phyloP scores from a whole-genome alignment of 2,113 vertebrate genomes.

The Theropithecus gelada region DNA sequence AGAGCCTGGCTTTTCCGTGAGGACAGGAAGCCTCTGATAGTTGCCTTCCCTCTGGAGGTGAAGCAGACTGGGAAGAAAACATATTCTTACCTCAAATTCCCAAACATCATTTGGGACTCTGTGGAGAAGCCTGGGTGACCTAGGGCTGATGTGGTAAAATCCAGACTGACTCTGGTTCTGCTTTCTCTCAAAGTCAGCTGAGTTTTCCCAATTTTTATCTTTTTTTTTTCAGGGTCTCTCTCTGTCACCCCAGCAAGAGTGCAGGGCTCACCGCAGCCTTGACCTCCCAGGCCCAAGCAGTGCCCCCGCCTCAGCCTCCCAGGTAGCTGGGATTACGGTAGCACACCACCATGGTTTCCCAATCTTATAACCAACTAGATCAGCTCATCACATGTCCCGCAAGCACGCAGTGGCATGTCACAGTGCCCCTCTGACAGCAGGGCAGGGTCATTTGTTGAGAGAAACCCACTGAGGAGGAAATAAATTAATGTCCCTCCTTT shows the following conservation, averaged over 20 bases:
- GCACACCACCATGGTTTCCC: background rate
- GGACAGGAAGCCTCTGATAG: rapidly evolving
- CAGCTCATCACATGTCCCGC: background rate
- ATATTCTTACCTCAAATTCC: background rate
- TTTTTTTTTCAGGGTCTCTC: no score
- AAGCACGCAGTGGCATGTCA: background rate
- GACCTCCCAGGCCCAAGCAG: no score
- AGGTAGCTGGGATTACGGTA: no score
- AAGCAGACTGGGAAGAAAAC: background rate
- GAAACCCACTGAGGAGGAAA: background rate
- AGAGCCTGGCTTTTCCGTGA: background rate
- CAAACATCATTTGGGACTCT: background rate
- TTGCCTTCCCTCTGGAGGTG: background rate
- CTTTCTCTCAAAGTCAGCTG: background rate
- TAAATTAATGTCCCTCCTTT: background rate
- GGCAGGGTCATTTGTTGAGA: background rate
- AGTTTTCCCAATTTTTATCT: background rate
- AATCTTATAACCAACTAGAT: background rate
- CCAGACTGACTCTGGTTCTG: background rate
- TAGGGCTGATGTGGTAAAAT: background rate
- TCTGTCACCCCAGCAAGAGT: no score
- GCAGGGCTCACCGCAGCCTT: no score
- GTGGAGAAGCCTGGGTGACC: background rate
- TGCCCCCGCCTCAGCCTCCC: no score
- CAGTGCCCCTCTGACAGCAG: rapidly evolving